Conservation (phyloP, 2,888 invertebrate species). For the Lobophora halterata region DNA sequence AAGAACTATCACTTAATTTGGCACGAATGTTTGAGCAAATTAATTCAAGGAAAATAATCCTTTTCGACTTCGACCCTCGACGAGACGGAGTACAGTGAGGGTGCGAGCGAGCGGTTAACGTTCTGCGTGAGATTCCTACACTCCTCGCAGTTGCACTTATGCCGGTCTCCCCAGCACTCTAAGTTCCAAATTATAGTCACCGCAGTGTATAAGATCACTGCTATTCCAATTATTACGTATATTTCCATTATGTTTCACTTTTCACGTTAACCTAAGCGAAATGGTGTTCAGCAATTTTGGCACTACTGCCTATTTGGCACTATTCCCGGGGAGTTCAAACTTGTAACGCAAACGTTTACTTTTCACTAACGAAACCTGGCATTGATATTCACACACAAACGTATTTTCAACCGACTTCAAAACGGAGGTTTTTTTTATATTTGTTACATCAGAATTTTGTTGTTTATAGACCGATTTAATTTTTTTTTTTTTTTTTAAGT, state of each 20-base stretch:
- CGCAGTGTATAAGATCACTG: constrained; percentile 62
- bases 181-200: constrained; percentile 55
- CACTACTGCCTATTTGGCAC: too few species aligned
- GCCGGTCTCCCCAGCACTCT: constrained; percentile 56
- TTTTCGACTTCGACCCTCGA: constrained; percentile 50
- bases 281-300: constrained; percentile 38
- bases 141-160: constrained; percentile 67
- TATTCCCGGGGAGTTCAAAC: too few species aligned
- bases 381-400: too few species aligned
- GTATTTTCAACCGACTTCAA: too few species aligned
- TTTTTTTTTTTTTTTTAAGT: too few species aligned
- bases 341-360: too few species aligned
- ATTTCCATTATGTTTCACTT: constrained; percentile 64
- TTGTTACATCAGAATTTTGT: too few species aligned
- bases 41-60: constrained; percentile 15
- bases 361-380: too few species aligned
- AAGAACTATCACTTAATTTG: constrained; percentile 5
- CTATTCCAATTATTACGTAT: constrained; percentile 66
- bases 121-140: constrained; percentile 53
- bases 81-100: constrained; percentile 53
- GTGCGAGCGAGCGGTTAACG: constrained; percentile 33
- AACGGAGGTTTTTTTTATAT: too few species aligned
- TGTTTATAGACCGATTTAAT: too few species aligned
- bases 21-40: not conserved
- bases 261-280: constrained; percentile 35